These are phyloP conservation scores for Mixornis gularis DNA, from an alignment of 2,113 vertebrate genomes.

Conservation along the genomic window DNA sequence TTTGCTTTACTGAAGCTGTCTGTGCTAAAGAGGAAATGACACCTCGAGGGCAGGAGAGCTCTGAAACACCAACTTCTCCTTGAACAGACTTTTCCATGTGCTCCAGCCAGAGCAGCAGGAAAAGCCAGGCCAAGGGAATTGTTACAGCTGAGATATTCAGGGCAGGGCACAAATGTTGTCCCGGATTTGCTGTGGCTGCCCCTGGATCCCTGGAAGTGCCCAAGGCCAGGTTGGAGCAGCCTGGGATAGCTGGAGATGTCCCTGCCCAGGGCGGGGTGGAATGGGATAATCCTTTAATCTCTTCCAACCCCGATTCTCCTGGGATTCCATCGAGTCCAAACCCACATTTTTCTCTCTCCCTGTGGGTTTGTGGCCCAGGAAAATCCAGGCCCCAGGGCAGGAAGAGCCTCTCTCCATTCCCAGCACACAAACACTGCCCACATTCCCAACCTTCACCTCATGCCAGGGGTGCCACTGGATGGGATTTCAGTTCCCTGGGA, in stretches of 20 bases:
- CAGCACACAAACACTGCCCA: accelerated
- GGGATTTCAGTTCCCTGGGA: neutral
- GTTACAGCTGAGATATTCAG: neutral
- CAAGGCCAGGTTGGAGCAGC: neutral
- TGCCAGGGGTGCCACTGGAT: accelerated
- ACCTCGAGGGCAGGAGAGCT: neutral
- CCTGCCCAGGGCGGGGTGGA: neutral
- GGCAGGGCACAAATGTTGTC: neutral
- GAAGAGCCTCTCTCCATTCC: accelerated
- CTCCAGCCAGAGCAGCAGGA: neutral
- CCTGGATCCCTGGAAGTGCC: neutral
- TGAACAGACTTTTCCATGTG: accelerated
- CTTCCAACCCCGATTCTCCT: accelerated
- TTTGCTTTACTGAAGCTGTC: neutral
- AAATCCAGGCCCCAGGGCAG: no score
- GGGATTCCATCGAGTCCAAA: neutral
- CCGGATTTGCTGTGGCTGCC: neutral
- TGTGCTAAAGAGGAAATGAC: neutral
- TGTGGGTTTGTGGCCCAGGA: neutral
- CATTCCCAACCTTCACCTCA: accelerated
- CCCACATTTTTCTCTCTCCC: accelerated
- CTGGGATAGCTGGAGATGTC: accelerated
- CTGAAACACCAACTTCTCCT: neutral
- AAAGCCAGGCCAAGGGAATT: neutral
- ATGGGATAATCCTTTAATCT: accelerated